Evolutionary conservation across 2,888 invertebrate genomes (phyloP).

Genomic region (Amphipyra berbera): DNA sequence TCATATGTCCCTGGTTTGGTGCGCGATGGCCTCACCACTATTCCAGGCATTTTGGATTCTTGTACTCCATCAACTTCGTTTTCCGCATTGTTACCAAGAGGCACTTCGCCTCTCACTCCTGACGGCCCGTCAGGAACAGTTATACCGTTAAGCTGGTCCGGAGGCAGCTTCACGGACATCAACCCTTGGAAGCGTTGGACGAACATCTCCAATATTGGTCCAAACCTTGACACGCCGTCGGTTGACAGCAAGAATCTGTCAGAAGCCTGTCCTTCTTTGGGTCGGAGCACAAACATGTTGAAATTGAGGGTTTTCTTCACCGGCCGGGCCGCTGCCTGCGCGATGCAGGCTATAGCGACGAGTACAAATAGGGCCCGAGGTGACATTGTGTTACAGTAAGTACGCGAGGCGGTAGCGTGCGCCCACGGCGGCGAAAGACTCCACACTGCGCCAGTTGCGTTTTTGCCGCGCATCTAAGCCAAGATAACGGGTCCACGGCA

Average conservation of each 20-base stretch:
- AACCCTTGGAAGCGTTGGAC: constrained; percentile 92
- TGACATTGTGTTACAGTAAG: constrained; percentile 60
- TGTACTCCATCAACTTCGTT: constrained; percentile 86
- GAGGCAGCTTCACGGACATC: constrained; percentile 91
- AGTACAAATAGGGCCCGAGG: constrained; percentile 66
- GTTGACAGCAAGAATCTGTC: constrained; percentile 78
- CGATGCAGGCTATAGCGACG: constrained; percentile 71
- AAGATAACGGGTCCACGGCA: constrained; percentile 86
- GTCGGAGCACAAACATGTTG: constrained; percentile 84
- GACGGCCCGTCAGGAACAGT: constrained; percentile 55
- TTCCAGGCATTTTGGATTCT: constrained; percentile 82
- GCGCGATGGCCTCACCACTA: constrained; percentile 77
- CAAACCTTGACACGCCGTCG: constrained; percentile 89
- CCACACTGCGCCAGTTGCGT: constrained; percentile 79
- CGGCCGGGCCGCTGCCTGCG: constrained; percentile 73
- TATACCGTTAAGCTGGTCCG: constrained; percentile 85
- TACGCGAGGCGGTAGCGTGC: constrained; percentile 70
- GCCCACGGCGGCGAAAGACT: constrained; percentile 72
- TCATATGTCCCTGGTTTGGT: constrained; percentile 84
- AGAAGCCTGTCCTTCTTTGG: constrained; percentile 73
- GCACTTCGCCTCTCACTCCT: constrained; percentile 46
- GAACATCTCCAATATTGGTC: constrained; percentile 92
- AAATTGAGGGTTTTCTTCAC: constrained; percentile 84
- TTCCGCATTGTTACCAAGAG: constrained; percentile 76
- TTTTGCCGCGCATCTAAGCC: constrained; percentile 84